A percentile compares a stretch with the other conserved stretches of the same genome.
phyloP scores from a whole-genome alignment of 2,797 vertebrate genomes.

The Thamnophis elegans region DNA sequence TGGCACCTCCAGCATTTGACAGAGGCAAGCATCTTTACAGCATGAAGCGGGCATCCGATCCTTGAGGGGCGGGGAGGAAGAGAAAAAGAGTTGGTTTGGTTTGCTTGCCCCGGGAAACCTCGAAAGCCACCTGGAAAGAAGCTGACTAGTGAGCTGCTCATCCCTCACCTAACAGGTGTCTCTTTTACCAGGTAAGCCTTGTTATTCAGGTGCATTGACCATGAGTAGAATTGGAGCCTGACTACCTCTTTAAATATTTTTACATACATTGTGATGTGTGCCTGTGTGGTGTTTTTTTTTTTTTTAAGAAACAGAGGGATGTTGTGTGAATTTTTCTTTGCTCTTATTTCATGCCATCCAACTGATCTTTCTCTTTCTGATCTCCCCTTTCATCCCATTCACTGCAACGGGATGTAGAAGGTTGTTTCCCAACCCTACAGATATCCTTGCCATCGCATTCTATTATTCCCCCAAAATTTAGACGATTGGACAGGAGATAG shows the following conservation, averaged over 20 bases:
- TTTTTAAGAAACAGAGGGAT: background rate
- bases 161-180: constrained; percentile 20
- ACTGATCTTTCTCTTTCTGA: background rate
- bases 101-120: background rate
- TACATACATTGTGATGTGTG: background rate
- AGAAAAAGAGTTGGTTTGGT: background rate
- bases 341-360: background rate
- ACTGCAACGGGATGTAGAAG: background rate
- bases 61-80: background rate
- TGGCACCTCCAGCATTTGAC: constrained; percentile 12
- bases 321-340: background rate
- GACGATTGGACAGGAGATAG: background rate
- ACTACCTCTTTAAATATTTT: background rate
- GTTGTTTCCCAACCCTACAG: constrained; percentile 19
- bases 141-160: background rate
- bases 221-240: background rate
- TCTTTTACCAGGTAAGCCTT: constrained; percentile 21
- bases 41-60: background rate
- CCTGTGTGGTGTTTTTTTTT: background rate
- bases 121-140: background rate
- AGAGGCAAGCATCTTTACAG: constrained; percentile 19
- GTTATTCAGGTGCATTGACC: background rate
- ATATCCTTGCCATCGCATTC: constrained; percentile 4
- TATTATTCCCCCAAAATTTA: constrained; percentile 13
- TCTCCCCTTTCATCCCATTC: background rate